Percentiles rank a stretch among this genome's conserved stretches.
phyloP scores from a whole-genome alignment of 2,113 vertebrate species.

The Struthio camelus region DNA sequence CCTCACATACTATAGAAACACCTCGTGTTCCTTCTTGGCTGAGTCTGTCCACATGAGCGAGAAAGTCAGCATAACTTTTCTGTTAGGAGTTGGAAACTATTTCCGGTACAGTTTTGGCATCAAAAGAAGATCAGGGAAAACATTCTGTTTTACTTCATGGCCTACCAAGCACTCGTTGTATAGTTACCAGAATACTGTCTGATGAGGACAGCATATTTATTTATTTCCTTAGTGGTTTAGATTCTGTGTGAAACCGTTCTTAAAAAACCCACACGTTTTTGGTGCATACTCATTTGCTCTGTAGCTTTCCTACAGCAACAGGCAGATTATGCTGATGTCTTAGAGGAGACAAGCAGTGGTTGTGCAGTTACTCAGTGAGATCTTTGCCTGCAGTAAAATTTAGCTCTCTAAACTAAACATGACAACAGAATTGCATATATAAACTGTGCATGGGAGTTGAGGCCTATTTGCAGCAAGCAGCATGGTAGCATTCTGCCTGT shows the following conservation, averaged over 20 bases:
- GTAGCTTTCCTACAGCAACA: background rate
- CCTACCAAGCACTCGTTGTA: background rate
- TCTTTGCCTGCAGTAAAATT: conserved; percentile 22
- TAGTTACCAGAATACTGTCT: background rate
- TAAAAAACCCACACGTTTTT: background rate
- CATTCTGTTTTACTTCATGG: background rate
- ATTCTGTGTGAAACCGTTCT: background rate
- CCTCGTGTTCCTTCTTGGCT: background rate
- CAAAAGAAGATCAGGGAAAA: background rate
- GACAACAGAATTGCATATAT: background rate
- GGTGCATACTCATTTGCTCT: background rate
- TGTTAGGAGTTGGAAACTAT: background rate
- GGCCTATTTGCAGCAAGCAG: background rate
- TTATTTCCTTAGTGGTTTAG: background rate
- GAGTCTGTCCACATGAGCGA: background rate
- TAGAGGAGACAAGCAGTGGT: background rate
- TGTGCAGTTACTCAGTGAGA: background rate
- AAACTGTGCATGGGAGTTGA: background rate
- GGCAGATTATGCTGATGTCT: background rate
- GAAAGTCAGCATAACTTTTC: background rate
- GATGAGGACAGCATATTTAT: background rate
- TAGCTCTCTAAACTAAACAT: background rate
- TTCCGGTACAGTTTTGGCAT: background rate
- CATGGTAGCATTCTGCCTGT: background rate
- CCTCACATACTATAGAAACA: background rate